Conservation (phyloP, 1,140 invertebrate genomes). For the Caenorhabditis tropicalis region DNA sequence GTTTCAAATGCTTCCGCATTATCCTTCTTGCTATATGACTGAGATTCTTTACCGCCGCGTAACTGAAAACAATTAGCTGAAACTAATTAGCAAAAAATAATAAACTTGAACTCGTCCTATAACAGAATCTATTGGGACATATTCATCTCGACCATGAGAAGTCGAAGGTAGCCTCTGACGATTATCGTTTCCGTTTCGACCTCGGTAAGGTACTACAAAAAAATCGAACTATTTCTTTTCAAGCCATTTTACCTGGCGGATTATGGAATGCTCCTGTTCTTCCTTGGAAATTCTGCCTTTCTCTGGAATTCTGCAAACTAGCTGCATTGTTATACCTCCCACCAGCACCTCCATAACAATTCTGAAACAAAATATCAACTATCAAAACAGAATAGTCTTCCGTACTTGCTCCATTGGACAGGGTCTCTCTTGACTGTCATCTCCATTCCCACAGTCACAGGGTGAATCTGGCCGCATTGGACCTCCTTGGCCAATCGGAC, state of each 20-base stretch:
- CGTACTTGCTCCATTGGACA: slow-evolving; percentile 42
- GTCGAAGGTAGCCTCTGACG: neutral
- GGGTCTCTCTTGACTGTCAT: slow-evolving; percentile 25
- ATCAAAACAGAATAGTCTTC: neutral
- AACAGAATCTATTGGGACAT: slow-evolving; percentile 42
- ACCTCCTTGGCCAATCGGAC: neutral
- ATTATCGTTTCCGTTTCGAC: neutral
- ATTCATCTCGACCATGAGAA: slow-evolving; percentile 32
- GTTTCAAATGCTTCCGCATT: slow-evolving; percentile 30
- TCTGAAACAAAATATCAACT: neutral
- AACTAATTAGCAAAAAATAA: no score
- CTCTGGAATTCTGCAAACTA: neutral
- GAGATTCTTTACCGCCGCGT: neutral
- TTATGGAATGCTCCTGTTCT: neutral
- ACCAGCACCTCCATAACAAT: neutral
- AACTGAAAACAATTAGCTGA: neutral
- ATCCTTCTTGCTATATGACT: slow-evolving; percentile 43
- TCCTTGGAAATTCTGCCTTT: neutral
- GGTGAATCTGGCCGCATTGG: slow-evolving; percentile 30
- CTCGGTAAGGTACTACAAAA: neutral
- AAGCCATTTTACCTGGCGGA: neutral
- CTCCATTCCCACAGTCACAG: slow-evolving; percentile 24
- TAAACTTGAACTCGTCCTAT: slow-evolving; percentile 11
- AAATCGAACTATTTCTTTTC: neutral
- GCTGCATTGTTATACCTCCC: neutral